phyloP scores from a whole-genome alignment of 2,113 vertebrate genomes.

The Neoarius graeffei region DNA sequence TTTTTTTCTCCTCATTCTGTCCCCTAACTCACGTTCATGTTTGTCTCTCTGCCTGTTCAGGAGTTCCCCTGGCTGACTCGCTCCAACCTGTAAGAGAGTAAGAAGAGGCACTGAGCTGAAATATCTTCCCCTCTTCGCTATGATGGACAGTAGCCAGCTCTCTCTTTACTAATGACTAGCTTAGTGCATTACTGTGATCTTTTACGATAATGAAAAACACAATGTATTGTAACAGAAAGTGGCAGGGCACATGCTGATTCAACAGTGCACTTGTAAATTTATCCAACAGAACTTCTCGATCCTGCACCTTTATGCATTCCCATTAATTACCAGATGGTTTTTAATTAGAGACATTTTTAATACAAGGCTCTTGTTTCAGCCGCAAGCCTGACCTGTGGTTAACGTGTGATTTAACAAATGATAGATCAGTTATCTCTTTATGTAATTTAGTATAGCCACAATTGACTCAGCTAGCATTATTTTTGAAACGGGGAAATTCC shows the following conservation, averaged over 20 bases:
- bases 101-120: neutral
- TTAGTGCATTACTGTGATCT: neutral
- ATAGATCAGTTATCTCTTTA: slow-evolving; percentile 9
- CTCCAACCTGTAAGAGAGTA: slow-evolving; percentile 79
- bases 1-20: neutral
- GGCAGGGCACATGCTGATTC: neutral
- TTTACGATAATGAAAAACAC: slow-evolving; percentile 6
- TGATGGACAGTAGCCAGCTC: neutral
- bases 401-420: neutral
- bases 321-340: neutral
- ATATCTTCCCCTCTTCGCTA: neutral
- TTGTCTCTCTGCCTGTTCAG: slow-evolving; percentile 64
- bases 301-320: neutral
- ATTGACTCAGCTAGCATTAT: neutral
- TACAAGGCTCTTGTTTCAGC: neutral
- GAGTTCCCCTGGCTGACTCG: slow-evolving; percentile 96
- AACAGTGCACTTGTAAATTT: neutral
- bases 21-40: neutral
- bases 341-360: neutral
- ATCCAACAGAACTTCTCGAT: neutral
- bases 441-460: neutral
- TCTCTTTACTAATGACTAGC: neutral
- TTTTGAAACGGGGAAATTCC: neutral
- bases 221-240: neutral
- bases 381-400: neutral